These are phyloP conservation scores for Cataglyphis hispanica DNA, from an alignment of 1,140 invertebrate genomes.

Conservation along the genomic window DNA sequence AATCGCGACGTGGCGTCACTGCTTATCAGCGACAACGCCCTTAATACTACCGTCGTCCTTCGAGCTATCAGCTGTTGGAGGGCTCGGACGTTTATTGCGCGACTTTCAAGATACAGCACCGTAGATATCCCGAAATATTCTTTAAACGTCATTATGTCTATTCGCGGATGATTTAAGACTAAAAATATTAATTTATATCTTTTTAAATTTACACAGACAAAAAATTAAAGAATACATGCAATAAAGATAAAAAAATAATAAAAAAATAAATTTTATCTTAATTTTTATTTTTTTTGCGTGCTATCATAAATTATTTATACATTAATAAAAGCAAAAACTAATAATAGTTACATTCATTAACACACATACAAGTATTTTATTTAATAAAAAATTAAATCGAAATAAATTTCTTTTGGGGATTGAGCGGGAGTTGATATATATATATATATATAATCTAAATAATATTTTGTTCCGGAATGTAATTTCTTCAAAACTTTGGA, in stretches of 20 bases:
- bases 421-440: background rate
- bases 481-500: slow-evolving; percentile 19
- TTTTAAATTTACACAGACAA: background rate
- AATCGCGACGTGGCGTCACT: slow-evolving; percentile 14
- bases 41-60: slow-evolving; percentile 52
- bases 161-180: background rate
- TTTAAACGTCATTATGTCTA: background rate
- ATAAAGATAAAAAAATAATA: background rate
- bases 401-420: background rate
- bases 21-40: slow-evolving; percentile 30
- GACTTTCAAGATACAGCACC: background rate
- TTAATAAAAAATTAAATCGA: background rate
- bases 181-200: background rate
- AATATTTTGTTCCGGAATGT: background rate
- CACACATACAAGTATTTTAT: background rate
- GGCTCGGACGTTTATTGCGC: slow-evolving; percentile 3
- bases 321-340: background rate
- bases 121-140: background rate
- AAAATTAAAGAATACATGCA: background rate
- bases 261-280: background rate
- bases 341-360: background rate
- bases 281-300: background rate
- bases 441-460: no score
- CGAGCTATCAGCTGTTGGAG: slow-evolving; percentile 4
- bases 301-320: background rate